Base-by-base conservation (phyloP, 2,888 invertebrate species). In the Plebejus argus region DNA sequence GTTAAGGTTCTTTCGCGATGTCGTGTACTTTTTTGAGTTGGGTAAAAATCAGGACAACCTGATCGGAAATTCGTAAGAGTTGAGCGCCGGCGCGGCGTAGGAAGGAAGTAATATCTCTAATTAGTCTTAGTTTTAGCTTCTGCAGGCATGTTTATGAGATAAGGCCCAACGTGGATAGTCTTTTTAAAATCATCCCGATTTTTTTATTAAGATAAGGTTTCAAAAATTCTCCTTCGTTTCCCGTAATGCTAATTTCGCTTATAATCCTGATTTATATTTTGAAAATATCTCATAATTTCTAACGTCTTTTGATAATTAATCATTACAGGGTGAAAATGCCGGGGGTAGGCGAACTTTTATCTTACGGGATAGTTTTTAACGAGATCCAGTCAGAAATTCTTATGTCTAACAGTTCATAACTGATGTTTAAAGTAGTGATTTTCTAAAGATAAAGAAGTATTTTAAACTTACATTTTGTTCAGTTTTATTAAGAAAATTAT, bases 261-360 rank as follows among this genome's bases (percentile, higher is more conserved):
- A n/a, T n/a, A n/a, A 33, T 66, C 18, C 6, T 2, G 18, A 18
- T 28, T 15, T 66, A 66, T 28, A 33, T 66, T 66, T 28, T 18
- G 18, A 66, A 66, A 66, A 33, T 28, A 66, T 66, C 66, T 66
- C 66, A 28, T 28, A 66, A 66, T 66, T 18, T 28, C 66, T 66
- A 28, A 66, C 66, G 66, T 66, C 66, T 66, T 66, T 33, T 33
- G 66, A 66, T 66, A 33, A n/a, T n/a, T n/a, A 66, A 66, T 18
- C 66, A 28, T 66, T 28, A 66, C 66, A 66, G 23, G 66, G 28
- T 15, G 66, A 66, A 15, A 66, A 28, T 28, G 66, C 66, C 66
- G 15, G 66, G 66, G 28, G 28, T 15, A 15, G 28, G 6, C 61
- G 3, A 66, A 66, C 66, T 66, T 66, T 66, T 66, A 66, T 66